Base-by-base conservation (phyloP, 2,113 vertebrate genomes). In the Pomatostomus ruficeps region DNA sequence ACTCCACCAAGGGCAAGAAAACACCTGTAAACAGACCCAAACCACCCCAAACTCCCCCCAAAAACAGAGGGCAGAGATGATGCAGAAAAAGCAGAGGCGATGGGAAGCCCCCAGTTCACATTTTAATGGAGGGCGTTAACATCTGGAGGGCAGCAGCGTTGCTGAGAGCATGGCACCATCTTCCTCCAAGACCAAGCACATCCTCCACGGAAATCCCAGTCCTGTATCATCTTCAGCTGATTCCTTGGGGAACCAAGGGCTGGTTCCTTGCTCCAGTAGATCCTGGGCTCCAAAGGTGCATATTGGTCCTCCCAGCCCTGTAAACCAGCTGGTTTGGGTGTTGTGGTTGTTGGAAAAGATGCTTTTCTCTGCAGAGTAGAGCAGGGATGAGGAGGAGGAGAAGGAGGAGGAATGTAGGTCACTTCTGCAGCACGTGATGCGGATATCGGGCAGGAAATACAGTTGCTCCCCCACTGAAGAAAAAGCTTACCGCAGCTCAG, bases 331-430 rank as follows among this genome's bases (percentile, higher is more conserved):
- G 54, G 12, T 80, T 59, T 2, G 2, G 59, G 46, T 71, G 38
- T n/a, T 74, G 29, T 31, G 55, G 76, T 74, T 7, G 2, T 52
- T 80, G 46, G 29, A 48, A 40, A 57, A 57, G 70, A 33, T 57
- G 51, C 51, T 85, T 74, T 73, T 70, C 67, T 52, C 71, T 67
- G 58, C 0, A 0, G 73, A 80, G 52, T 7, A 12, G 52, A 77
- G 58, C 76, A 45, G 42, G 61, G 52, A 52, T 54, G 78, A 92
- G 55, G 65, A 93, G 52, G 52, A 51, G 72, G 45, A 76, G 35
- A 3, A 62, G 46, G 61, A 87, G 74, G 73, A 88, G 62, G 88
- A 94, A 97, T 96, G 62, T 96, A 95, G 96, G 97, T 95, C 96
- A 96, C 38, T 68, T 88, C n/a, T 55, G 43, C 45, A 71, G 29